Conservation (phyloP, 2,888 invertebrate species). For the Notodonta dromedarius region DNA sequence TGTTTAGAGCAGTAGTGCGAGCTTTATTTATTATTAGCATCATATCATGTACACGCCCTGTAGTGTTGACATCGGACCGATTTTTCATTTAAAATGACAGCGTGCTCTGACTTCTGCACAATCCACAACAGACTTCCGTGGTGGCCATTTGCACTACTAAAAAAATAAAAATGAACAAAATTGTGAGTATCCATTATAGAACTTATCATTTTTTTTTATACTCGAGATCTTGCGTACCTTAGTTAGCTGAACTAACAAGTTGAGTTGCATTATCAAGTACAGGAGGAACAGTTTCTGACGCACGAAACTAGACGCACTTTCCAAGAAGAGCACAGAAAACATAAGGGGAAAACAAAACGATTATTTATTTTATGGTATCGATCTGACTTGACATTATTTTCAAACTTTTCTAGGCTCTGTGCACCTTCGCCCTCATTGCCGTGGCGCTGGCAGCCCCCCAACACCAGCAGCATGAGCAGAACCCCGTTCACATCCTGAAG, state of each 20-base stretch:
- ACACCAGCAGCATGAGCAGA: constrained; percentile 25
- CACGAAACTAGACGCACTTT: too few species aligned
- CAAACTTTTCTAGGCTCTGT: neutral
- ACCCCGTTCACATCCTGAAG: constrained; percentile 32
- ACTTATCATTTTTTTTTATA: neutral
- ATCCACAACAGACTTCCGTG: constrained; percentile 25
- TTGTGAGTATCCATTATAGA: constrained; percentile 24
- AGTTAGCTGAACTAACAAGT: too few species aligned
- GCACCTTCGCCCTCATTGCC: constrained; percentile 40
- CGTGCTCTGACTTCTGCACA: constrained; percentile 17
- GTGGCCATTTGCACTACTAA: constrained; percentile 5
- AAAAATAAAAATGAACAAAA: constrained; percentile 2
- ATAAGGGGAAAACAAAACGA: too few species aligned
- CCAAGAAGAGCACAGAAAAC: too few species aligned
- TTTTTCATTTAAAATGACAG: constrained; percentile 27
- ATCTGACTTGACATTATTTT: neutral
- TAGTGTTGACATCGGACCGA: constrained; percentile 28
- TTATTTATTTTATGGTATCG: neutral
- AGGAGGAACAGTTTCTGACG: too few species aligned
- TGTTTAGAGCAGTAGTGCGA: neutral
- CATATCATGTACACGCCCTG: neutral
- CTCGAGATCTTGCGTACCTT: too few species aligned
- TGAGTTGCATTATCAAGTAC: too few species aligned
- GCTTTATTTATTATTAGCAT: constrained; percentile 2
- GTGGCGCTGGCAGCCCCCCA: constrained; percentile 44